Conservation (phyloP, 2,797 vertebrate genomes). For the Lagocephalus sceleratus region DNA sequence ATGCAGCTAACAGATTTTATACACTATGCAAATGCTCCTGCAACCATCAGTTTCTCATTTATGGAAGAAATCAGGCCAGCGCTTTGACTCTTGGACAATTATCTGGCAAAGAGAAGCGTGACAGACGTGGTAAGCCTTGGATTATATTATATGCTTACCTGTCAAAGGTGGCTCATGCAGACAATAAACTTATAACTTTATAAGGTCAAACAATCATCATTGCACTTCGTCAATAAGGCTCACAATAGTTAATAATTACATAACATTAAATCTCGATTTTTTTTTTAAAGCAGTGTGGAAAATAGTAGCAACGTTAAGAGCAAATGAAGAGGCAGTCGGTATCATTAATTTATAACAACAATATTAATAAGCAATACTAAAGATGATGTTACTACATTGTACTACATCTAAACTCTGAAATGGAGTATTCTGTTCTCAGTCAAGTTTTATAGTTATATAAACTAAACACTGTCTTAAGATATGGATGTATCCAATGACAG, state of each 20-base stretch:
- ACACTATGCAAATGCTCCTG: no score
- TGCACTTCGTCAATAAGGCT: not conserved
- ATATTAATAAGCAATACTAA: no score
- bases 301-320: not conserved
- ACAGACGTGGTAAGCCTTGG: conserved; percentile 7
- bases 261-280: not conserved
- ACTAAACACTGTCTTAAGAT: no score
- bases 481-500: no score
- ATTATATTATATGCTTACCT: conserved; percentile 8
- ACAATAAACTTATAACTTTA: conserved; percentile 1
- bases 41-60: conserved; percentile 27
- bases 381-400: no score
- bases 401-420: no score
- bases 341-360: not conserved
- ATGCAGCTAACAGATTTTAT: not conserved
- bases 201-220: not conserved
- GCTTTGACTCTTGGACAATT: conserved; percentile 25
- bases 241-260: not conserved
- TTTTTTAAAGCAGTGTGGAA: not conserved
- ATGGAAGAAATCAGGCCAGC: conserved; percentile 26
- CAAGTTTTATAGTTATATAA: no score
- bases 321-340: not conserved
- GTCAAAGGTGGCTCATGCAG: conserved; percentile 9
- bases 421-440: no score
- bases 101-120: not conserved